phyloP scores from a whole-genome alignment of 2,113 vertebrate genomes.

The Pristiophorus japonicus region DNA sequence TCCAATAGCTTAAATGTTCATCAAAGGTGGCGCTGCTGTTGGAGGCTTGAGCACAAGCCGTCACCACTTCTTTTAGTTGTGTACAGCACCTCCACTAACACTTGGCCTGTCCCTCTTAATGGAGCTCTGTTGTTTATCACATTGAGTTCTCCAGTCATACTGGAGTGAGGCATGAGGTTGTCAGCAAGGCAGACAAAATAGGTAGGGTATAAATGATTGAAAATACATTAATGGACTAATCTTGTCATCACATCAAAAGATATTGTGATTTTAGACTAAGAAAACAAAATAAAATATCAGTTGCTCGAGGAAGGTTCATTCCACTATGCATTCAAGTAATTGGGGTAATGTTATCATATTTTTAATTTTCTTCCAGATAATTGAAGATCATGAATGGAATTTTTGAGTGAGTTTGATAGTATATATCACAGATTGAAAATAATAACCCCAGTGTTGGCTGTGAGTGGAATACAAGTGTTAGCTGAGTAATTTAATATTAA shows the following conservation, averaged over 20 bases:
- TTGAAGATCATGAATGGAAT: background rate
- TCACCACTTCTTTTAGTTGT: background rate
- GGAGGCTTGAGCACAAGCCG: background rate
- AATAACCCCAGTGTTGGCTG: background rate
- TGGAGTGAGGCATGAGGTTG: background rate
- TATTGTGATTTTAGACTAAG: background rate
- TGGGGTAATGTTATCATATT: background rate
- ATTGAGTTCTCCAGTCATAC: background rate
- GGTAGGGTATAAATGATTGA: background rate
- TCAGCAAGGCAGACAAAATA: background rate
- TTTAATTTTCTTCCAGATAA: background rate
- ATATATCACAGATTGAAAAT: background rate
- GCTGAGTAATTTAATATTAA: no score
- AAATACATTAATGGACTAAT: background rate
- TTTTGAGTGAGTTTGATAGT: background rate
- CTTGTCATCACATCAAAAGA: background rate
- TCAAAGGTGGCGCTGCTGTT: background rate
- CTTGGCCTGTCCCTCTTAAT: background rate
- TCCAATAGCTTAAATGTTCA: background rate
- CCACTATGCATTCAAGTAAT: background rate
- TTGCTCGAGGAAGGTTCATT: background rate
- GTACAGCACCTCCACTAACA: background rate
- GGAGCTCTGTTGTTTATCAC: background rate
- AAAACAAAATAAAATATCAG: background rate
- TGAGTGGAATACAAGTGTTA: background rate